Base-by-base conservation (phyloP, 2,113 vertebrate species). In the Mionectes macconnelli region DNA sequence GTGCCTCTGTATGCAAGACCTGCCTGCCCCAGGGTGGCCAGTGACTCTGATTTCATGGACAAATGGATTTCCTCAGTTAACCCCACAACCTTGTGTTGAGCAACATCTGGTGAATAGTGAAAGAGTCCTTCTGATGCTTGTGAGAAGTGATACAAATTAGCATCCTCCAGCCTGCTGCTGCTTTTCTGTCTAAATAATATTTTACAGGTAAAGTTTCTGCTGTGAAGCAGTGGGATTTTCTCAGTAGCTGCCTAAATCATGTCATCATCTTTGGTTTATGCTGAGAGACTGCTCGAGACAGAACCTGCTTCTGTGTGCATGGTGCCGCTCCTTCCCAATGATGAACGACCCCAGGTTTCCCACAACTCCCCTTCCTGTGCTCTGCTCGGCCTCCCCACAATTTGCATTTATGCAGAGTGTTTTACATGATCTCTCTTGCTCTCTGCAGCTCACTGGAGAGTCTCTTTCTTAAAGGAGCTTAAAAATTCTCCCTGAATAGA, bases 101-200 rank as follows among this genome's bases (percentile, higher is more conserved):
- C 64, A 62, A 14, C 12, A 9, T 35, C 40, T 67, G 83, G 17
- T 25, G 52, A 86, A 50, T 3, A 69, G 47, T 45, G 33, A 33
- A 42, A 55, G 28, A 87, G 23, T 69, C 40, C 70, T 28, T 89
- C 35, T 63, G 44, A 84, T 18, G 31, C 39, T 30, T 63, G 27
- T 64, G 47, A 76, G 64, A 83, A 93, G 69, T 22, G 68, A 45
- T 85, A 87, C 70, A 95, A 91, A 95, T 87, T 60, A 87, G 20
- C 70, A 95, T 83, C 47, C 53, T 67, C 35, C 19, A 30, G 22
- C 21, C 45, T 80, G 42, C 72, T 84, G 88, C 60, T 82, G 68
- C 30, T 91, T 62, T 85, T 80, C 75, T 83, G 70, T 66, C 91
- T 86, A 87, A 91, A 87, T 83, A n/a, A 57, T 77, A 66, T 90